Evolutionary conservation across 1,140 invertebrate species (phyloP).

Genomic region (Ceratoteleas bidentatus): DNA sequence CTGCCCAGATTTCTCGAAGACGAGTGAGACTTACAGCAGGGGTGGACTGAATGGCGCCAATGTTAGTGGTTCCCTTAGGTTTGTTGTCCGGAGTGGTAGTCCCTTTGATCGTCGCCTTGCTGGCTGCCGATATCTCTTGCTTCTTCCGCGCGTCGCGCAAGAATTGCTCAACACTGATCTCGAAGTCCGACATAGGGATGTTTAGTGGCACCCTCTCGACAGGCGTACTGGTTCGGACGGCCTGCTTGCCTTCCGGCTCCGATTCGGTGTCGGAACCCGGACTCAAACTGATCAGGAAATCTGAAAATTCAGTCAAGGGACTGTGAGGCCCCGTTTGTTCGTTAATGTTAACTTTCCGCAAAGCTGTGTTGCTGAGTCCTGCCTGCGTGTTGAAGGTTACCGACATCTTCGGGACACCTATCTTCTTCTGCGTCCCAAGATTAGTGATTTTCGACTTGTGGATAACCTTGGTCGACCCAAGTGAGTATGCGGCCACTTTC

Average conservation of each 20-base stretch:
- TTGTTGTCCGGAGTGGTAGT: conserved; percentile 26
- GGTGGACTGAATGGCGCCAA: conserved; percentile 18
- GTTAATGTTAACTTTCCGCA: conserved; percentile 63
- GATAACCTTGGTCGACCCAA: conserved; percentile 70
- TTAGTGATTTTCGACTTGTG: conserved; percentile 56
- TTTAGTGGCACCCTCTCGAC: conserved; percentile 42
- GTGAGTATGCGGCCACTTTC: conserved; percentile 64
- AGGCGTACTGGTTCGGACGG: not conserved
- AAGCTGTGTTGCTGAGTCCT: conserved; percentile 9
- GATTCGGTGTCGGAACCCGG: conserved; percentile 77
- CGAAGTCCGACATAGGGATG: conserved; percentile 74
- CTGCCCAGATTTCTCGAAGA: too few relatives aligned
- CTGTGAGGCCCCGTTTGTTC: conserved; percentile 28
- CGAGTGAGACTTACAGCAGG: conserved; percentile 54
- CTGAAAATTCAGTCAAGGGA: conserved; percentile 49
- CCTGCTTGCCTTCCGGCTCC: conserved; percentile 58
- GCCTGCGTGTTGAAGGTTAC: conserved; percentile 44
- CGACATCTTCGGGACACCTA: conserved; percentile 69
- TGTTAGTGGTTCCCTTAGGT: not conserved
- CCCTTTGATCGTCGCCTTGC: conserved; percentile 3
- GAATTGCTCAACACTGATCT: conserved; percentile 77
- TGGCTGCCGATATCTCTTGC: conserved; percentile 69
- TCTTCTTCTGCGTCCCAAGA: conserved; percentile 54
- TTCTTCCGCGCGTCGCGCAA: conserved; percentile 74
- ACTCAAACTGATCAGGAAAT: conserved; percentile 76